Percentiles rank a stretch among this genome's conserved stretches.
phyloP scores from a whole-genome alignment of 1,140 invertebrate genomes.

The Drosophila mojavensis region DNA sequence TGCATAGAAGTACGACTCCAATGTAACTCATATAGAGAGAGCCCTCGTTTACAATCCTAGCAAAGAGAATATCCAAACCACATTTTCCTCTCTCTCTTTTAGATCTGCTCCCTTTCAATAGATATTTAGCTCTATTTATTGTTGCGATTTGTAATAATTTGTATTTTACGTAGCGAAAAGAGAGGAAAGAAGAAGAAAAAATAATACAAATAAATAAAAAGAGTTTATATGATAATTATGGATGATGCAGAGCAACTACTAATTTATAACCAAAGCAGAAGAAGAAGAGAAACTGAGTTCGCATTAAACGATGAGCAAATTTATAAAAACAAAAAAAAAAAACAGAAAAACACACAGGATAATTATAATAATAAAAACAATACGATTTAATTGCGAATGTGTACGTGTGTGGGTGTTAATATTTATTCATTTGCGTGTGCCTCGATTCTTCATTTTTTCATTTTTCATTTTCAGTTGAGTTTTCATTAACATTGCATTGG shows the following conservation, averaged over 20 bases:
- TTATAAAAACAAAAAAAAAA: conserved; percentile 50
- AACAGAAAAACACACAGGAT: conserved; percentile 44
- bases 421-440: conserved; percentile 61
- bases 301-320: conserved; percentile 43
- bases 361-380: conserved; percentile 38
- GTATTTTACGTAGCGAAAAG: conserved; percentile 35
- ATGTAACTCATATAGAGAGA: background rate
- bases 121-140: conserved; percentile 12
- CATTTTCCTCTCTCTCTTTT: background rate
- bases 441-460: conserved; percentile 52
- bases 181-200: conserved; percentile 10
- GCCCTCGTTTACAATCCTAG: background rate
- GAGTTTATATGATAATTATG: conserved; percentile 73
- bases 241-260: conserved; percentile 75
- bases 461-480: conserved; percentile 56
- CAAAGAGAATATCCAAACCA: background rate
- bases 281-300: conserved; percentile 33
- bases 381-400: conserved; percentile 61
- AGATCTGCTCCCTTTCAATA: no score
- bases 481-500: conserved; percentile 79
- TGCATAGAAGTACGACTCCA: conserved; percentile 10
- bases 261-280: conserved; percentile 63
- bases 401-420: conserved; percentile 34
- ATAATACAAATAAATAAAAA: conserved; percentile 46
- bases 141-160: conserved; percentile 34